Percentiles rank a stretch among this genome's conserved stretches.
phyloP scores from a whole-genome alignment of 2,888 invertebrate genomes.

The Pinctada fucata region DNA sequence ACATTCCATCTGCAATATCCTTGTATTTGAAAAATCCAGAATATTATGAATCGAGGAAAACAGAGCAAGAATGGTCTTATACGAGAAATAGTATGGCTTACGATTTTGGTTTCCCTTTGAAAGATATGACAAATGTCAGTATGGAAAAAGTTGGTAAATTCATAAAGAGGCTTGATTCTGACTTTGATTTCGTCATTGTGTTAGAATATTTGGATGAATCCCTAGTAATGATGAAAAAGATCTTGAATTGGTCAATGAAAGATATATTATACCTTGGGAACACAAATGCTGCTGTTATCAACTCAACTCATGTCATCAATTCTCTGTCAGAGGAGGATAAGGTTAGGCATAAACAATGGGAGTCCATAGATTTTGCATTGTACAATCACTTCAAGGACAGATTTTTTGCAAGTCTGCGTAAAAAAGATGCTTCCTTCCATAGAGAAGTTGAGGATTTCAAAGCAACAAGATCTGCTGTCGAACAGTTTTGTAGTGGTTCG shows the following conservation, averaged over 20 bases:
- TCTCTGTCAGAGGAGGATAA: too few species aligned
- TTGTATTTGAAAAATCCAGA: too few species aligned
- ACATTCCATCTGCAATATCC: too few species aligned
- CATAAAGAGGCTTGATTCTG: slow-evolving; percentile 49
- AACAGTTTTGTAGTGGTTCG: too few species aligned
- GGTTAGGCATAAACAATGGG: too few species aligned
- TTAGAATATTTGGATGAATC: slow-evolving; percentile 63
- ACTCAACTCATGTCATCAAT: too few species aligned
- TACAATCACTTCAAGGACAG: slow-evolving; percentile 5
- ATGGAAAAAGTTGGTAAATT: slow-evolving; percentile 38
- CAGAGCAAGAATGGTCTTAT: too few species aligned
- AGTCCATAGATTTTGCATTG: slow-evolving; percentile 7
- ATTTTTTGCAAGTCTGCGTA: too few species aligned
- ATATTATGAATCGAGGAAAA: too few species aligned
- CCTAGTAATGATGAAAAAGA: slow-evolving; percentile 54
- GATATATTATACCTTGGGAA: slow-evolving; percentile 52
- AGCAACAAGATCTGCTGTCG: too few species aligned
- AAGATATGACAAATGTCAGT: not conserved
- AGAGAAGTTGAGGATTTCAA: too few species aligned
- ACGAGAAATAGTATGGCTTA: slow-evolving; percentile 50
- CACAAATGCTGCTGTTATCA: not conserved
- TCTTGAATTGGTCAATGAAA: slow-evolving; percentile 51
- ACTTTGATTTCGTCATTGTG: slow-evolving; percentile 58
- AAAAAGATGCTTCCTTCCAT: too few species aligned
- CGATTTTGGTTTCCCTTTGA: slow-evolving; percentile 51